Conservation (phyloP, 2,888 invertebrate genomes). For the Charanyca ferruginea region DNA sequence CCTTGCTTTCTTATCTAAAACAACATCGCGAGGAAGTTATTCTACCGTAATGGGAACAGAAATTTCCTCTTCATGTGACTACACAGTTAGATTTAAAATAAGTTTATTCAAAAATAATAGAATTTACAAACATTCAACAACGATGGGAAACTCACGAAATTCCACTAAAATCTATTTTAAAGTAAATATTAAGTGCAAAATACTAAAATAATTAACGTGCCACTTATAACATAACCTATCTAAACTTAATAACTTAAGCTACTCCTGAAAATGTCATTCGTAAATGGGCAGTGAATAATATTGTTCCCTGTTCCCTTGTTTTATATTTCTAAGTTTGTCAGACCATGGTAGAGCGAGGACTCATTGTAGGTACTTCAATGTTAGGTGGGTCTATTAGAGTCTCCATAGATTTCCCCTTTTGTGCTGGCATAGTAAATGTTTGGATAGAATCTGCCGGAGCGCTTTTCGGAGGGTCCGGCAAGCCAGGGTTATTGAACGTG, state of each 20-base stretch:
- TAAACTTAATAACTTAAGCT: constrained; percentile 36
- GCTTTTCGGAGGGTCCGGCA: constrained; percentile 85
- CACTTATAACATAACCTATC: constrained; percentile 48
- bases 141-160: constrained; percentile 80
- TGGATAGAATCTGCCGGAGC: constrained; percentile 84
- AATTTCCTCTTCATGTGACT: constrained; percentile 89
- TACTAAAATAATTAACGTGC: constrained; percentile 63
- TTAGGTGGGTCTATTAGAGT: constrained; percentile 86
- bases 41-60: constrained; percentile 88
- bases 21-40: constrained; percentile 74
- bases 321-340: constrained; percentile 61
- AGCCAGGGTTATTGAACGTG: constrained; percentile 82
- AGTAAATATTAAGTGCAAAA: constrained; percentile 69
- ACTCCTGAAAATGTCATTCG: constrained; percentile 69
- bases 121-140: constrained; percentile 76
- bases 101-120: constrained; percentile 66
- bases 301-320: constrained; percentile 33
- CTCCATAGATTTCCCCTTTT: constrained; percentile 85
- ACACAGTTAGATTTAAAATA: constrained; percentile 58
- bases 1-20: constrained; percentile 86
- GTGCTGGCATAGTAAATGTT: constrained; percentile 85
- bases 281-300: constrained; percentile 72
- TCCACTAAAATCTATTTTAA: constrained; percentile 54
- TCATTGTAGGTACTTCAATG: constrained; percentile 81
- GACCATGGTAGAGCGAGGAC: constrained; percentile 88